phyloP scores from a whole-genome alignment of 2,797 vertebrate species.

The Sciurus carolinensis region DNA sequence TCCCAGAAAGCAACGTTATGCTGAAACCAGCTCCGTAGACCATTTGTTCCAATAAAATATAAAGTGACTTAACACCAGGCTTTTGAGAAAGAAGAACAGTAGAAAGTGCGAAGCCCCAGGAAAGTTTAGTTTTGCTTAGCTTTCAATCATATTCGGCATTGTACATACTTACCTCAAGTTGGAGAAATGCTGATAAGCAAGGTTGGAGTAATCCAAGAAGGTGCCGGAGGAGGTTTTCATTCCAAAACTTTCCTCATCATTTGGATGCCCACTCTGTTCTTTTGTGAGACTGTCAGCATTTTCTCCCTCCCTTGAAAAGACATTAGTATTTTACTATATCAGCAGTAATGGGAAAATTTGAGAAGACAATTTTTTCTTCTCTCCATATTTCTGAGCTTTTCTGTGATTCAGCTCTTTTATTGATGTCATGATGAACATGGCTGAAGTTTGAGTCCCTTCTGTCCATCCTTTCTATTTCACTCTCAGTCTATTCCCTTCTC shows the following conservation, averaged over 20 bases:
- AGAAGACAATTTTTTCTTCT: constrained; percentile 22
- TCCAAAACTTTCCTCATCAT: constrained; percentile 31
- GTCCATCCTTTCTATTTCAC: neutral
- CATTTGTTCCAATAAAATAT: constrained; percentile 30
- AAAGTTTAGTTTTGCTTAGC: neutral
- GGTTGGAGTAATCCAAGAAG: constrained; percentile 17
- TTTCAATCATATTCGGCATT: neutral
- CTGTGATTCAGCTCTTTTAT: neutral
- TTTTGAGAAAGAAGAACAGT: constrained; percentile 49
- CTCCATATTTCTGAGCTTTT: neutral
- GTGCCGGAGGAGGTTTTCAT: neutral
- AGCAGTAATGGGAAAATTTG: constrained; percentile 1
- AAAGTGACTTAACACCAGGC: neutral
- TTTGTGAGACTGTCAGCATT: constrained; percentile 44
- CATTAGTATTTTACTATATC: constrained; percentile 21
- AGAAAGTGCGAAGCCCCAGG: neutral
- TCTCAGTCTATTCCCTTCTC: neutral
- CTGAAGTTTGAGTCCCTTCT: neutral
- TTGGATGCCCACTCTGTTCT: neutral
- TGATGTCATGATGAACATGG: neutral
- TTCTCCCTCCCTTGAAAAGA: constrained; percentile 51
- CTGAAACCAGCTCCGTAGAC: constrained; percentile 1
- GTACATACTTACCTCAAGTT: neutral
- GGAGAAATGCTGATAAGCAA: neutral
- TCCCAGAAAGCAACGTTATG: constrained; percentile 6